Conservation (phyloP, 2,113 vertebrate species). For the Acinonyx jubatus region DNA sequence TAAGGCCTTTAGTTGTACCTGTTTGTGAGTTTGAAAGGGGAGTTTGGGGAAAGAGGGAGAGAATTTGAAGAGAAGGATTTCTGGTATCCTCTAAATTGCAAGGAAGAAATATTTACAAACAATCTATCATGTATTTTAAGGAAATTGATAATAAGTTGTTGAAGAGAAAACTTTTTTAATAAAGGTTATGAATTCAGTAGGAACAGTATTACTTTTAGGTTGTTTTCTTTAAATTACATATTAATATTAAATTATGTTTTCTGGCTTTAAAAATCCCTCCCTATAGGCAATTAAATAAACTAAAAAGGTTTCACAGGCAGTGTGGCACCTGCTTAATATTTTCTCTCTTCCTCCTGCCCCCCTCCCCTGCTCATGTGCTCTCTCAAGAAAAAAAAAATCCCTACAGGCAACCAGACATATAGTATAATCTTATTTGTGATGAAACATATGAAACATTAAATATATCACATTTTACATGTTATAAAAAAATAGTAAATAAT, state of each 20-base stretch:
- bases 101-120: not conserved
- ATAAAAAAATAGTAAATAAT: not conserved
- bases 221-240: not conserved
- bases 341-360: too few relatives aligned
- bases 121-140: not conserved
- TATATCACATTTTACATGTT: not conserved
- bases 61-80: too few relatives aligned
- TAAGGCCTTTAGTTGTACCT: not conserved
- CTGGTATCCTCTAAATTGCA: not conserved
- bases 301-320: too few relatives aligned
- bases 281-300: too few relatives aligned
- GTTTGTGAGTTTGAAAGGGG: not conserved
- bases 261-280: not conserved
- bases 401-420: not conserved
- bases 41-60: not conserved
- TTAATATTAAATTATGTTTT: constrained; percentile 12
- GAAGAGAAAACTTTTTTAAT: not conserved
- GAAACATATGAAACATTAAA: not conserved
- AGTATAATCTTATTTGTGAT: not conserved
- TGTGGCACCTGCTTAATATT: too few relatives aligned
- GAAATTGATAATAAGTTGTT: not conserved
- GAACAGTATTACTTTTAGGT: not conserved
- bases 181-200: not conserved
- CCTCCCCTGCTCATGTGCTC: too few relatives aligned
- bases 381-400: not conserved